Evolutionary conservation across 2,797 vertebrate species (phyloP), one percentile per base, ranked within the genome.

Genomic region (Vespertilio murinus): DNA sequence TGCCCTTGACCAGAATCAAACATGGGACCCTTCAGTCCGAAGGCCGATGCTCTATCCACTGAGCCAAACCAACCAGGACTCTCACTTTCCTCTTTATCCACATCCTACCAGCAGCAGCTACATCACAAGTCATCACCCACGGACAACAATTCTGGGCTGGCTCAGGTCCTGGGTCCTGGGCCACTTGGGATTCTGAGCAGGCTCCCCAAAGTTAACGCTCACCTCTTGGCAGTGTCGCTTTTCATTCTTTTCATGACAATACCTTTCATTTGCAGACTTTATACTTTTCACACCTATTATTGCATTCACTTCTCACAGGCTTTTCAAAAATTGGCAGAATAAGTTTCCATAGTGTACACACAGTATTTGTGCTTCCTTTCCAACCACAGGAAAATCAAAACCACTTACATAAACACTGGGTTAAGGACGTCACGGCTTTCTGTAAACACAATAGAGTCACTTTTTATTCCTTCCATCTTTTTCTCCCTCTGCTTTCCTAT

Each of bases 231-330:
- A 35, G 69, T 6, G 3, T n/a, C 2, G 1, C 35, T 83, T 40
- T 38, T 30, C 30, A 54, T 94, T 90, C 91, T 84, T 91, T 47
- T 13, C 23, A 56, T 25, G 35, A 90, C 67, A 78, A 80, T 83
- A 22, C 56, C 79, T 88, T 95, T 91, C 86, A 88, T 88, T 94
- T 90, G n/a, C n/a, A 52, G 69, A 70, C 91, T 89, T 92, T 86
- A 40, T 74, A 67, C 52, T 91, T 90, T 81, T 56, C 70, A 38
- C 56, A 4, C 65, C 38, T 79, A 45, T 93, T 94, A 59, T 67
- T 86, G 74, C 59, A 78, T 94, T 93, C 49, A 30, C 79, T 78
- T 93, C 77, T 95, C 82, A 40, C 18, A 42, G 78, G 73, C 91
- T 75, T 92, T 92, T 86, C 74, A 91, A 80, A 90, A 93, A 71